Evolutionary conservation across 2,113 vertebrate species (phyloP).

Genomic region (Hemicordylus capensis): DNA sequence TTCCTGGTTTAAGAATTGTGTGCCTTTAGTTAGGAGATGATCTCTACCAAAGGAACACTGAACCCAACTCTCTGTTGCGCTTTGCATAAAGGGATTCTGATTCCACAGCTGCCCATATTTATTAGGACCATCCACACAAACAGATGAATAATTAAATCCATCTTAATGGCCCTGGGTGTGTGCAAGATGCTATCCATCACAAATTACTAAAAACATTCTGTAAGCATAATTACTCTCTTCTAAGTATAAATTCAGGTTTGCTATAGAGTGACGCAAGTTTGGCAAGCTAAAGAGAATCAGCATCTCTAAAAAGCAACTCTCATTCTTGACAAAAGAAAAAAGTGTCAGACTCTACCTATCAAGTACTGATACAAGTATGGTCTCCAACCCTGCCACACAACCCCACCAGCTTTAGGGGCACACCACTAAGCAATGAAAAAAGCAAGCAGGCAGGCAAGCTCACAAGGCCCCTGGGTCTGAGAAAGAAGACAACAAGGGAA

Average conservation of each 20-base stretch:
- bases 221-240: neutral
- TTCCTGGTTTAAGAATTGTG: neutral
- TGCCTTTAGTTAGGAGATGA: too few relatives aligned
- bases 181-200: neutral
- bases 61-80: neutral
- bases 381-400: neutral
- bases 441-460: neutral
- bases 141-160: slow-evolving; percentile 31
- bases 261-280: neutral
- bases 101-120: slow-evolving; percentile 19
- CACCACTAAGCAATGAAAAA: neutral
- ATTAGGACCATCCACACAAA: slow-evolving; percentile 9
- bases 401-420: neutral
- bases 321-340: neutral
- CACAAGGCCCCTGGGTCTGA: neutral
- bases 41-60: neutral
- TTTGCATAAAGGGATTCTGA: too few relatives aligned
- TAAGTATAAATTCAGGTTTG: neutral
- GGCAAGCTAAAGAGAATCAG: neutral
- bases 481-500: neutral
- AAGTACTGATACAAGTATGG: neutral
- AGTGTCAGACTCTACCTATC: neutral
- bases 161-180: neutral
- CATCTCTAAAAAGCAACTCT: neutral
- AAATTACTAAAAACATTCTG: neutral